Base-by-base conservation (phyloP, 1,140 invertebrate species). In the Helicoverpa armigera region DNA sequence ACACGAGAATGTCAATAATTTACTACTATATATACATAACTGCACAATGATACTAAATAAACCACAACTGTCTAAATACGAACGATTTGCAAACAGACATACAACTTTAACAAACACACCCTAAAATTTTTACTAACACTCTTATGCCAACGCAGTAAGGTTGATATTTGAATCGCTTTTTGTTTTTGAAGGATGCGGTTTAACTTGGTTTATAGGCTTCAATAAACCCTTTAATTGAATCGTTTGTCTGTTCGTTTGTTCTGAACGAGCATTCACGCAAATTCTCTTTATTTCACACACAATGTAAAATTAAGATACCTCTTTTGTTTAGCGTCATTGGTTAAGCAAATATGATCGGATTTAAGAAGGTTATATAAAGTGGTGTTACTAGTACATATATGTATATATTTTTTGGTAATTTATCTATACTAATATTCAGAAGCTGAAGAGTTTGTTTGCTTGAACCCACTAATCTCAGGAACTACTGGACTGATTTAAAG, bases 301-400 rank as follows among this genome's bases (percentile, higher is more conserved):
- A 89, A 89, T 89, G 76, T 79, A 69, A 83, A 87, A 87, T 87
- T 89, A 83, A 86, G 81, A 70, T 56, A 79, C 82, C 77, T 82
- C 50, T 80, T 82, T 84, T 60, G 60, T 81, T 73, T 13, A 29
- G 77, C 83, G 83, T 87, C 86, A 86, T 87, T 51, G 79, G 80
- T 81, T 86, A 76, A 75, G 80, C 69, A 83, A 81, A 87, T 75
- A 80, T 35, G n/a, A 60, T 79, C 5, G 31, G 50, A 63, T 29
- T 63, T 29, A 2, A 14, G 60, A 35, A 63, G 60, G 60, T 13
- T 63, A 14, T 63, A 58, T 43, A 43, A 43, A 43, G 35, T 43
- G 35, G 35, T 43, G 35, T 7, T n/a, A n/a, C n/a, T n/a, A n/a
- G n/a, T n/a, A n/a, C n/a, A n/a, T n/a, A n/a, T n/a, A n/a, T n/a